Base-by-base conservation (phyloP, 2,888 invertebrate genomes). In the Dicyrtoma fusca region DNA sequence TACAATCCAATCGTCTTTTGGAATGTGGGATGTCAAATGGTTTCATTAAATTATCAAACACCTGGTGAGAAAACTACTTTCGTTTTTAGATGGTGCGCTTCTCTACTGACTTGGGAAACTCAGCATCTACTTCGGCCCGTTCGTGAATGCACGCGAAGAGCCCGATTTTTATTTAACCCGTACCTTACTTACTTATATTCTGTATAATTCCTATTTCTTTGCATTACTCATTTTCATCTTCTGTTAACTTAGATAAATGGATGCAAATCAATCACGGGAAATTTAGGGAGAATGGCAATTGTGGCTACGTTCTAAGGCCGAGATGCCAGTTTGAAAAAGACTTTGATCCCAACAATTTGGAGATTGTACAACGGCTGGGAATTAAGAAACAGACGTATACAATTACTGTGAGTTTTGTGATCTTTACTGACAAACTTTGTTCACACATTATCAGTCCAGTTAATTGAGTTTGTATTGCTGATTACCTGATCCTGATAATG, bases 21-120 rank as follows among this genome's bases (percentile, higher is more conserved):
- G 98, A 96, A 95, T 83, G 88, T 89, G 14, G 98, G 97, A 1
- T 94, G 92, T 59, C 98, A 99, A 84, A 94, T 99, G 95, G 93
- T 95, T 0, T 97, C 98, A 0, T 85, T 99, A 1, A 99, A 99
- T 85, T 99, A 95, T 84, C 98, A 99, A 84, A 98, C 98, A 0
- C 86, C 87, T 74, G 86, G 85, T 86, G 74, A 26, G 26, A 11
- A 17, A 62, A 21, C 17, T 62, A 13, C 49, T 63, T 63, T 42
- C 34, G 34, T 34, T n/a, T n/a, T n/a, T n/a, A n/a, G n/a, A n/a
- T n/a, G n/a, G n/a, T n/a, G n/a, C n/a, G n/a, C n/a, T n/a, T n/a
- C n/a, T n/a, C n/a, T n/a, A n/a, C n/a, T n/a, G n/a, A n/a, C n/a
- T n/a, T n/a, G n/a, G n/a, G n/a, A n/a, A n/a, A n/a, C n/a, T n/a